Conservation (phyloP, 2,113 vertebrate genomes). For the Picathartes gymnocephalus region DNA sequence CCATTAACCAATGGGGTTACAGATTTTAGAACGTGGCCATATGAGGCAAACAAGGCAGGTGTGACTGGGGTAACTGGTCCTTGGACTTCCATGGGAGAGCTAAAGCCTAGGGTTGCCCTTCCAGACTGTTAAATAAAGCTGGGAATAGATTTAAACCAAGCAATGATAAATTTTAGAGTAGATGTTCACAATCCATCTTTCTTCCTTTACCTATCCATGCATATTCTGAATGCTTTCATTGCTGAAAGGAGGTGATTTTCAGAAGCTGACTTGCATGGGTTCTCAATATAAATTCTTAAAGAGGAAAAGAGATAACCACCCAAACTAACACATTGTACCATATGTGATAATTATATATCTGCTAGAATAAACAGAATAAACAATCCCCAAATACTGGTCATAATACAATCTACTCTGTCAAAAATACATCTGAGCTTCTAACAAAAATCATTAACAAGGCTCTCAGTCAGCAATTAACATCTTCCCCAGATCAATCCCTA, state of each 20-base stretch:
- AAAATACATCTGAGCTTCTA: background rate
- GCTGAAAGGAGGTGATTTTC: background rate
- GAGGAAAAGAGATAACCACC: background rate
- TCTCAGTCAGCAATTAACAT: background rate
- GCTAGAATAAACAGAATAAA: background rate
- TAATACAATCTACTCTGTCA: background rate
- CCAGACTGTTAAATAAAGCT: background rate
- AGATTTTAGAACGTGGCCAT: no score
- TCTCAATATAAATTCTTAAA: background rate
- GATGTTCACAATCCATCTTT: accelerated
- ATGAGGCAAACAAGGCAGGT: no score
- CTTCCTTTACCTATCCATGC: background rate
- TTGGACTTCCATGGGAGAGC: no score
- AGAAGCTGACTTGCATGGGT: background rate
- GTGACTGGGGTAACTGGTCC: no score
- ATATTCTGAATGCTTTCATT: background rate
- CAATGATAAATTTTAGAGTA: background rate
- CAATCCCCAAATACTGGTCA: background rate
- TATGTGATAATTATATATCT: background rate
- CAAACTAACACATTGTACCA: background rate
- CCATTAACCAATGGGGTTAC: no score
- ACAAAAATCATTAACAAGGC: background rate
- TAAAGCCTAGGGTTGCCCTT: no score
- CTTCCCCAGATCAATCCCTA: background rate
- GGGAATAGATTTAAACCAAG: background rate